A percentile compares a stretch with the other conserved stretches of the same genome.
Evolutionary conservation across 2,888 invertebrate species (phyloP).

Genomic region (Monochamus alternatus): DNA sequence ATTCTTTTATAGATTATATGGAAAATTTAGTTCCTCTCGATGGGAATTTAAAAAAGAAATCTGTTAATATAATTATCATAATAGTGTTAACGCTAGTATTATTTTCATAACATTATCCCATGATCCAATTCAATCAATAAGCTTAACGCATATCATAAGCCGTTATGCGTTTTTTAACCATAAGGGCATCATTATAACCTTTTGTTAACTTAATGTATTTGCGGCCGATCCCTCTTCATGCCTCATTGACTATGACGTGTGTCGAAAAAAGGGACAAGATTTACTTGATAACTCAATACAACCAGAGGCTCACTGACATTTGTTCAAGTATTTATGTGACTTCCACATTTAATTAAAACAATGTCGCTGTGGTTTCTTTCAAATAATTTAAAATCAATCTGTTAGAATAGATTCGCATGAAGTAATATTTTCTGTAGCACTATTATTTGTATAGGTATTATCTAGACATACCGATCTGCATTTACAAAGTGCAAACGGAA

Average conservation of each 20-base stretch:
- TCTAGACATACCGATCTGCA: conserved; percentile 16
- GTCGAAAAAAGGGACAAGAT: conserved; percentile 38
- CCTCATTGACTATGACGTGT: conserved; percentile 42
- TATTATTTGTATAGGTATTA: background rate
- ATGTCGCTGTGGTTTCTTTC: background rate
- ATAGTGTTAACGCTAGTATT: background rate
- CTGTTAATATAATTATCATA: too few relatives aligned
- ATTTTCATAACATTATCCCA: conserved; percentile 6
- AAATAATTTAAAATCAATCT: background rate
- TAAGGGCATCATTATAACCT: conserved; percentile 38
- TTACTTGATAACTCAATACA: conserved; percentile 38
- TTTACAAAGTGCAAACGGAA: conserved; percentile 17
- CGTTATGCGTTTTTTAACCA: conserved; percentile 43
- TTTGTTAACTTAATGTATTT: conserved; percentile 32
- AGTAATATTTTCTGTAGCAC: background rate
- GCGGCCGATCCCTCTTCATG: conserved; percentile 44
- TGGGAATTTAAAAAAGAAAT: too few relatives aligned
- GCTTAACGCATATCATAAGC: conserved; percentile 5
- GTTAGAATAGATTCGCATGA: background rate
- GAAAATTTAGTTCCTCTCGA: too few relatives aligned
- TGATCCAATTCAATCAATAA: conserved; percentile 8
- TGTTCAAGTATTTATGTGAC: background rate
- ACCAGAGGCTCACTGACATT: background rate
- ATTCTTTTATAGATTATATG: too few relatives aligned
- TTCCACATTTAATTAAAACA: background rate